phyloP scores from a whole-genome alignment of 2,113 vertebrate species.

The Anarhynchus alexandrinus region DNA sequence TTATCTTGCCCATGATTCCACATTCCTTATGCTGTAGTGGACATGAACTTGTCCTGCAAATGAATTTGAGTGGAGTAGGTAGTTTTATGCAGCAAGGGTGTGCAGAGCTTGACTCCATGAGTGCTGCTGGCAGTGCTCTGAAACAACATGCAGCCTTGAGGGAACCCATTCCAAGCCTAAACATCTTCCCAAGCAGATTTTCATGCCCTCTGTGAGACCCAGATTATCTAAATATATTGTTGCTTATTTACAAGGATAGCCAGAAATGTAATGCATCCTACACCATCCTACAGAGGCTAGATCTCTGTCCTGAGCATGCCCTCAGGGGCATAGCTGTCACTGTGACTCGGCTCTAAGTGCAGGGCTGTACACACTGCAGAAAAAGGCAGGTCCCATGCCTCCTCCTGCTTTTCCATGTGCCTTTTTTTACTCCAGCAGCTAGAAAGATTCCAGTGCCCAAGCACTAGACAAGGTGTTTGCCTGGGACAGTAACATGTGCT shows the following conservation, averaged over 20 bases:
- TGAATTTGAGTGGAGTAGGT: not conserved
- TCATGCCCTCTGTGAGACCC: rapidly evolving
- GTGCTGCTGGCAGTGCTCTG: not conserved
- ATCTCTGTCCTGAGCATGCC: not conserved
- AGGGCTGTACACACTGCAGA: too few species aligned
- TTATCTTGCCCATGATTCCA: not conserved
- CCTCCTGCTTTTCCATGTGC: not conserved
- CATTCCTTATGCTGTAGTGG: rapidly evolving
- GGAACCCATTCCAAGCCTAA: not conserved
- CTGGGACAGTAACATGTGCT: not conserved
- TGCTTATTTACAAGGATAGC: not conserved
- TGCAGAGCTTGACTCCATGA: not conserved
- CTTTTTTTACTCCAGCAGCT: not conserved
- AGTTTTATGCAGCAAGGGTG: not conserved
- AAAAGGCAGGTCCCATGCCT: not conserved
- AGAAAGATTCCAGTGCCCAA: not conserved
- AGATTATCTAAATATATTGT: not conserved
- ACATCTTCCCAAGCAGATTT: not conserved
- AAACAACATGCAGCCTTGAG: not conserved
- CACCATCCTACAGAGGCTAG: not conserved
- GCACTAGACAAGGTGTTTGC: not conserved
- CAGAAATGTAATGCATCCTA: not conserved
- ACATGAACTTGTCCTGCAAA: not conserved
- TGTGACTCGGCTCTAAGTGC: rapidly evolving
- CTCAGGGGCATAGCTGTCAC: not conserved